Evolutionary conservation across 2,797 vertebrate species (phyloP).

Genomic region (Micrastur ruficollis): DNA sequence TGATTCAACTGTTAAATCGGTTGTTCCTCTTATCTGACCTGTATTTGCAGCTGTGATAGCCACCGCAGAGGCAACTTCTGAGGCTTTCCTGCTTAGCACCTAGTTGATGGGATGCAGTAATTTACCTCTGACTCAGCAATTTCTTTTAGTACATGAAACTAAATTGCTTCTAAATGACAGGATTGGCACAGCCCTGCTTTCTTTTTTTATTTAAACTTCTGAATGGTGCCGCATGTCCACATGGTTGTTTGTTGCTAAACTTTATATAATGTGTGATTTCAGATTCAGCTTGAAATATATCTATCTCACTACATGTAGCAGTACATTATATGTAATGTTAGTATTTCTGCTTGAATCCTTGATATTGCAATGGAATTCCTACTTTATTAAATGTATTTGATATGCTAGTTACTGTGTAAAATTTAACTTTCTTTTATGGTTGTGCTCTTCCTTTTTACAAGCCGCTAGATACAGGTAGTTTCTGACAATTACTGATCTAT

Average conservation of each 20-base stretch:
- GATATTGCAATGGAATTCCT: conserved; percentile 82
- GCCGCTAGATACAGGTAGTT: conserved; percentile 82
- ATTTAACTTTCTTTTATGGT: conserved; percentile 79
- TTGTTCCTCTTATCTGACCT: not conserved
- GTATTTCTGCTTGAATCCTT: conserved; percentile 82
- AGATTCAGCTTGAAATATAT: conserved; percentile 80
- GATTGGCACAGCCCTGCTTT: conserved; percentile 76
- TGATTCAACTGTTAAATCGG: not conserved
- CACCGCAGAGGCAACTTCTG: conserved; percentile 27
- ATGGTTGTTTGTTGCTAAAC: conserved; percentile 82
- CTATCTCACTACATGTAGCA: conserved; percentile 85
- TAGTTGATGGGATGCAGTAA: conserved; percentile 44
- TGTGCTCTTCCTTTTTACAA: conserved; percentile 81
- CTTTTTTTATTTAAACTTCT: conserved; percentile 71
- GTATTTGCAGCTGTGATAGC: conserved; percentile 4
- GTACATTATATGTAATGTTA: conserved; percentile 85
- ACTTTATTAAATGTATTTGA: conserved; percentile 85
- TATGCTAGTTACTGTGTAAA: conserved; percentile 84
- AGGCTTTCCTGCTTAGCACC: conserved; percentile 54
- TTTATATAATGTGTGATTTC: conserved; percentile 82
- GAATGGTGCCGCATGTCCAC: conserved; percentile 81
- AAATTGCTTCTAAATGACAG: conserved; percentile 76
- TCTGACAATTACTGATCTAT: conserved; percentile 83
- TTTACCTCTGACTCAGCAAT: conserved; percentile 64
- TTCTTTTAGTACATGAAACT: conserved; percentile 57